phyloP scores from a whole-genome alignment of 2,888 invertebrate genomes.

The Phymatocera aterrima region DNA sequence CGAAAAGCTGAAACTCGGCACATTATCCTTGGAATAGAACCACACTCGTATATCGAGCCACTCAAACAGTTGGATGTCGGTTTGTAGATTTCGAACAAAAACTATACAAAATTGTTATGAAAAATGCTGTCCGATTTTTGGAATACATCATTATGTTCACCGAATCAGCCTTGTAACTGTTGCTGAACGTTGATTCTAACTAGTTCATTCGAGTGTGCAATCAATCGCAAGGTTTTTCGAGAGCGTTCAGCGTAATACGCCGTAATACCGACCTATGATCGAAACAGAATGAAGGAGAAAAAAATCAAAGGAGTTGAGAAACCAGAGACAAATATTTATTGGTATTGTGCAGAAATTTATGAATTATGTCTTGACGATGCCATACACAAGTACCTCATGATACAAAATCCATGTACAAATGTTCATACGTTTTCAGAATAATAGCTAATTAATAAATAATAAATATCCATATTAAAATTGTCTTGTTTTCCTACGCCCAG shows the following conservation, averaged over 20 bases:
- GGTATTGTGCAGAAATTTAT: constrained; percentile 52
- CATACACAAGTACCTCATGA: constrained; percentile 74
- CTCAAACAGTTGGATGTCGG: too few species aligned
- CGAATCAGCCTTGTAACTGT: constrained; percentile 1
- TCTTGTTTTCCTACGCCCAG: not conserved
- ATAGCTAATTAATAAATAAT: constrained; percentile 73
- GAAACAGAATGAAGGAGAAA: constrained; percentile 45
- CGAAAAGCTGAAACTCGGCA: too few species aligned
- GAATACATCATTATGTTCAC: not conserved
- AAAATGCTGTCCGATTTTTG: not conserved
- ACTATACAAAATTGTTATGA: not conserved
- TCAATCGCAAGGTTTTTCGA: not conserved
- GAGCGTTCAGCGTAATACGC: not conserved
- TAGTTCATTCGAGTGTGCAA: constrained; percentile 6
- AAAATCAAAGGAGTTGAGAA: constrained; percentile 43
- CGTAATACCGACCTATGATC: not conserved
- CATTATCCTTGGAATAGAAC: too few species aligned
- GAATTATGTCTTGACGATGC: constrained; percentile 71
- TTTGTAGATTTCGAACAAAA: too few species aligned
- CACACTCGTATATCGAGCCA: too few species aligned
- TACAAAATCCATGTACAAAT: constrained; percentile 74
- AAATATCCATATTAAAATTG: constrained; percentile 61
- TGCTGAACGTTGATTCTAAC: not conserved
- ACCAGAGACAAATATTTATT: constrained; percentile 48
- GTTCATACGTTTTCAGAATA: constrained; percentile 73